Evolutionary conservation across 2,113 vertebrate genomes (phyloP).

Genomic region (Passer montanus): DNA sequence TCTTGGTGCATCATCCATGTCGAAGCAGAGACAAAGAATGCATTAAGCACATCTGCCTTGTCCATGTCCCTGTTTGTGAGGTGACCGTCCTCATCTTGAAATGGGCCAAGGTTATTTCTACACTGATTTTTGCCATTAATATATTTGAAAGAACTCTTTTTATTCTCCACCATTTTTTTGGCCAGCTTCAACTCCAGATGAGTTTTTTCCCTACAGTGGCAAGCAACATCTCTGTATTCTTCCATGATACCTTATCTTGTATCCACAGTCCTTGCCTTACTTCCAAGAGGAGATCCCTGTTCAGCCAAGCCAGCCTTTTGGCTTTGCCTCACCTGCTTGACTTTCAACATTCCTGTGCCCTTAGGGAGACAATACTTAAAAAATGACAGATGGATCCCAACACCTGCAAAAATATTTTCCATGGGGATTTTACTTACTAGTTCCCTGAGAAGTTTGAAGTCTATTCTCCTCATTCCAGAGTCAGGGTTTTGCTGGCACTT

Average conservation of each 20-base stretch:
- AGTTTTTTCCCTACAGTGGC: neutral
- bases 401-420: neutral
- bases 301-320: neutral
- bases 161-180: neutral
- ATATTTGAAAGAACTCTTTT: neutral
- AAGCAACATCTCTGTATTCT: neutral
- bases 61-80: neutral
- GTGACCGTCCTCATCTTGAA: neutral
- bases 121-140: neutral
- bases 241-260: neutral
- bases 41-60: neutral
- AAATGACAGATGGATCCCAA: neutral
- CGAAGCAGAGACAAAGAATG: neutral
- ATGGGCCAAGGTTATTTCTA: neutral
- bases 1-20: accelerated
- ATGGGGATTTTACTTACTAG: neutral
- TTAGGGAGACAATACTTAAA: neutral
- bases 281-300: neutral
- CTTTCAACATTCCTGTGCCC: neutral
- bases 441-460: neutral
- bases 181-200: neutral
- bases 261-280: neutral
- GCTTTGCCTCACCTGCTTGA: neutral
- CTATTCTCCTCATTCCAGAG: neutral
- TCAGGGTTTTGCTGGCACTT: neutral